These are phyloP conservation scores for Sisor rabdophorus DNA, from an alignment of 2,113 vertebrate species.

Conservation along the genomic window DNA sequence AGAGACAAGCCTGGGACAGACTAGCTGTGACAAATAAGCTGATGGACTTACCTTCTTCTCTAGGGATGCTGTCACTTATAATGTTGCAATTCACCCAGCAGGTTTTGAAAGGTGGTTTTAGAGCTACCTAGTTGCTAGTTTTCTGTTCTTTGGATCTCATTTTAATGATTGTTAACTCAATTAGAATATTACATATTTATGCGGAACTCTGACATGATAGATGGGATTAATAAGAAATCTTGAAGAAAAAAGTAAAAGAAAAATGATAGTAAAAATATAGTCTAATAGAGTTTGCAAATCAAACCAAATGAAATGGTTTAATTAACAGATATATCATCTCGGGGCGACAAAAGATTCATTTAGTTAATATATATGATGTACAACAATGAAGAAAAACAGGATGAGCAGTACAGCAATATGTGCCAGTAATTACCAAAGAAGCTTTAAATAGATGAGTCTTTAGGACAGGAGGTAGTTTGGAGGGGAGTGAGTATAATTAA, in stretches of 20 bases:
- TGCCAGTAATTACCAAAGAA: conserved; percentile 18
- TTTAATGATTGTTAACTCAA: conserved; percentile 13
- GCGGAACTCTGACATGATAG: conserved; percentile 7
- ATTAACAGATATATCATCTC: conserved; percentile 37
- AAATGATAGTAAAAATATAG: conserved; percentile 7
- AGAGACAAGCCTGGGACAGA: conserved; percentile 61
- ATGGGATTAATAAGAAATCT: neutral
- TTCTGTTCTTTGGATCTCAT: neutral
- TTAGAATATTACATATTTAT: conserved; percentile 25
- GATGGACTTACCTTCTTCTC: conserved; percentile 50
- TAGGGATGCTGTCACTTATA: conserved; percentile 52
- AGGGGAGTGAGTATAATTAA: too few species aligned
- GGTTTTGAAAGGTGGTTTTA: conserved; percentile 11
- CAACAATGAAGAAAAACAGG: conserved; percentile 27
- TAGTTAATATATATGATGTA: conserved; percentile 30
- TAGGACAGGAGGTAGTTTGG: neutral
- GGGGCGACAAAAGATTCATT: conserved; percentile 18
- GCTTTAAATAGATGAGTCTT: conserved; percentile 7
- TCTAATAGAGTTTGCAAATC: conserved; percentile 17
- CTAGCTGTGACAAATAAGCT: conserved; percentile 49
- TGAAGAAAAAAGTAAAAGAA: conserved; percentile 1
- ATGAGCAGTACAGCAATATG: conserved; percentile 15
- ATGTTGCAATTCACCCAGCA: conserved; percentile 33
- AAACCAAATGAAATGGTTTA: conserved; percentile 29
- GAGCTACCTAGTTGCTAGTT: conserved; percentile 4